A percentile compares a stretch with the other conserved stretches of the same genome.
phyloP scores from a whole-genome alignment of 2,797 vertebrate species.

The Pangasius macronema region DNA sequence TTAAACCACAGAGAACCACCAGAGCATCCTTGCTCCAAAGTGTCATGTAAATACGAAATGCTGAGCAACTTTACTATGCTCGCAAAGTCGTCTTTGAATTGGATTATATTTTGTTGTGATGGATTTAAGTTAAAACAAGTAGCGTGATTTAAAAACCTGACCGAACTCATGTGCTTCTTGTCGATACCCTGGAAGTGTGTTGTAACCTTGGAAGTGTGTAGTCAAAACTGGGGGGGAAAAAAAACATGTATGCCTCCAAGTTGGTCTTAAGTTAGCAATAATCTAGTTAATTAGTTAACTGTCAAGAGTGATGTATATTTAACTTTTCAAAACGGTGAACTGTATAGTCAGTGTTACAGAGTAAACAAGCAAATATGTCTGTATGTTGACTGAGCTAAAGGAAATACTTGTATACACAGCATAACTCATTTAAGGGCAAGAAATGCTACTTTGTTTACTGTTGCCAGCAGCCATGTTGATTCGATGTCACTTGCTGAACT shows the following conservation, averaged over 20 bases:
- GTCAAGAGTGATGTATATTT: neutral
- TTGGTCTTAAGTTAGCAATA: too few relatives aligned
- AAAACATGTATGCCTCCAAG: too few relatives aligned
- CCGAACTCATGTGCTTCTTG: neutral
- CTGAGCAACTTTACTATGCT: neutral
- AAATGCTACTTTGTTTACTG: neutral
- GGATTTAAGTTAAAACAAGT: neutral
- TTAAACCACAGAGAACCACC: neutral
- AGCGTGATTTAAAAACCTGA: neutral
- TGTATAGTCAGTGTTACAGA: neutral
- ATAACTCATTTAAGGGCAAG: neutral
- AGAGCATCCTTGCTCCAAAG: neutral
- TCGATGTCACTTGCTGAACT: neutral
- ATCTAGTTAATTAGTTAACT: too few relatives aligned
- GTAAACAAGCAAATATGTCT: neutral
- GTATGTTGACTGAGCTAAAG: neutral
- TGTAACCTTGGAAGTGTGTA: neutral
- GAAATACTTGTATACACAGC: neutral
- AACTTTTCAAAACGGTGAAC: neutral
- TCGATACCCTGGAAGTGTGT: neutral
- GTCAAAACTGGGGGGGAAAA: neutral
- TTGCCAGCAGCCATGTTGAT: neutral
- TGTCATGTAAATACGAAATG: neutral
- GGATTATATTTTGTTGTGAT: neutral
- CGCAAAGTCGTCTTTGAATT: neutral